Evolutionary conservation across 2,113 vertebrate species (phyloP).

Genomic region (Pseudolaguvia tuberculata): DNA sequence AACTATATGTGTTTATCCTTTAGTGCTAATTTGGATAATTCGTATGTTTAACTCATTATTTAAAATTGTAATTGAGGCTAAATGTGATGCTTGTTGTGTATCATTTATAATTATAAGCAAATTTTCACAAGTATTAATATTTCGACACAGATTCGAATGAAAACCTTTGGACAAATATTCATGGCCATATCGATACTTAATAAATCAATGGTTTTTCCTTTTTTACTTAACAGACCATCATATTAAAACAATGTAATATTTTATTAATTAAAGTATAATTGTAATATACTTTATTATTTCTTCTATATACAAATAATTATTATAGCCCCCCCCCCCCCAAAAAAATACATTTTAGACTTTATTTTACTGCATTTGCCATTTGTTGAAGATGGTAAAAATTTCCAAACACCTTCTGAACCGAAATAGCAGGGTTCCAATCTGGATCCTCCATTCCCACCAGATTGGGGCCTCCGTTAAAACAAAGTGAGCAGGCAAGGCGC

Average conservation of each 20-base stretch:
- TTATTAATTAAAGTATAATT: too few relatives aligned
- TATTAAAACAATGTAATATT: too few relatives aligned
- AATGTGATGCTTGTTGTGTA: neutral
- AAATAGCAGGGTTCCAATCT: constrained; percentile 46
- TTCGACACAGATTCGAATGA: neutral
- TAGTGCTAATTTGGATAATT: neutral
- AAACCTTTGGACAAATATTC: neutral
- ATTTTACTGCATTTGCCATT: constrained; percentile 23
- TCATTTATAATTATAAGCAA: neutral
- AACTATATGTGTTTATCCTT: neutral
- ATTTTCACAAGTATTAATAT: too few relatives aligned
- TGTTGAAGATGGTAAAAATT: constrained; percentile 57
- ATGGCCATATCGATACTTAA: neutral
- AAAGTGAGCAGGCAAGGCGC: constrained; percentile 41
- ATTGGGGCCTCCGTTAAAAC: constrained; percentile 45
- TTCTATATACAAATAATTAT: neutral
- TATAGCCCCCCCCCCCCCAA: neutral
- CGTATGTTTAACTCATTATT: constrained; percentile 34
- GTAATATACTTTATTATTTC: neutral
- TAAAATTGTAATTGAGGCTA: constrained; percentile 5
- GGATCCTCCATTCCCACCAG: constrained; percentile 43
- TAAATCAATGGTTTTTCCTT: too few relatives aligned
- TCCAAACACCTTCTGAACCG: constrained; percentile 54
- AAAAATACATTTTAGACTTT: constrained; percentile 19
- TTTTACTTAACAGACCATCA: too few relatives aligned